Evolutionary conservation across 2,797 vertebrate genomes (phyloP).

Genomic region (Phoxinus dragarum): DNA sequence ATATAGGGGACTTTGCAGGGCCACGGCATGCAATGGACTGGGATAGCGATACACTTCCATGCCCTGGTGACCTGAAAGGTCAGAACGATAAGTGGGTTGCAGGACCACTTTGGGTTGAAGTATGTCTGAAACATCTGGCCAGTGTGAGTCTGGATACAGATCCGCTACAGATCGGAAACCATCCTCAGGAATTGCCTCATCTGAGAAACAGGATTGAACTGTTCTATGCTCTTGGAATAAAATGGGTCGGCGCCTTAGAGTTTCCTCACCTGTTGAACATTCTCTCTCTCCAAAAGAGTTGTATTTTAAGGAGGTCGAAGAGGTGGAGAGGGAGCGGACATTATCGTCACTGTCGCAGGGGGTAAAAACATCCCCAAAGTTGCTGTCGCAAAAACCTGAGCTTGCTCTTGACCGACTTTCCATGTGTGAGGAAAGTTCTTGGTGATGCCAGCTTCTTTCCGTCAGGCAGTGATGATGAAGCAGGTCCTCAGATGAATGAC

Average conservation of each 20-base stretch:
- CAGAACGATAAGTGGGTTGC: conserved; percentile 54
- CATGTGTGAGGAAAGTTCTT: not conserved
- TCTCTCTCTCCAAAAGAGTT: conserved; percentile 19
- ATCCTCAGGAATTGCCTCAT: conserved; percentile 50
- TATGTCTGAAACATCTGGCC: conserved; percentile 60
- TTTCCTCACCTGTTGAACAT: not conserved
- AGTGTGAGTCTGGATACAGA: conserved; percentile 64
- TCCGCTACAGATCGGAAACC: conserved; percentile 56
- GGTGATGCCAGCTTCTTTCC: not conserved
- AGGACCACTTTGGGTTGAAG: conserved; percentile 61
- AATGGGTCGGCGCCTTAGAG: not conserved
- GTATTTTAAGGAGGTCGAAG: conserved; percentile 48
- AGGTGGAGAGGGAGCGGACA: conserved; percentile 46
- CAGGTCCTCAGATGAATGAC: conserved; percentile 54
- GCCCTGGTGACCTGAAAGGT: conserved; percentile 53
- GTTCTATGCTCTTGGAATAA: conserved; percentile 1
- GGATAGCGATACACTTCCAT: conserved; percentile 65
- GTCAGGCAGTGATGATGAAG: conserved; percentile 10
- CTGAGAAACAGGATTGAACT: not conserved
- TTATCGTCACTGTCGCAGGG: not conserved
- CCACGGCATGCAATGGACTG: conserved; percentile 67
- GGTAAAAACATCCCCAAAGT: conserved; percentile 19
- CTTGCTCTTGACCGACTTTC: conserved; percentile 50
- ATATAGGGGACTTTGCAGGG: conserved; percentile 64
- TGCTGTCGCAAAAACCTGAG: conserved; percentile 62